Evolutionary conservation across 1,140 invertebrate species (phyloP).

Genomic region (Diabrotica undecimpunctata): DNA sequence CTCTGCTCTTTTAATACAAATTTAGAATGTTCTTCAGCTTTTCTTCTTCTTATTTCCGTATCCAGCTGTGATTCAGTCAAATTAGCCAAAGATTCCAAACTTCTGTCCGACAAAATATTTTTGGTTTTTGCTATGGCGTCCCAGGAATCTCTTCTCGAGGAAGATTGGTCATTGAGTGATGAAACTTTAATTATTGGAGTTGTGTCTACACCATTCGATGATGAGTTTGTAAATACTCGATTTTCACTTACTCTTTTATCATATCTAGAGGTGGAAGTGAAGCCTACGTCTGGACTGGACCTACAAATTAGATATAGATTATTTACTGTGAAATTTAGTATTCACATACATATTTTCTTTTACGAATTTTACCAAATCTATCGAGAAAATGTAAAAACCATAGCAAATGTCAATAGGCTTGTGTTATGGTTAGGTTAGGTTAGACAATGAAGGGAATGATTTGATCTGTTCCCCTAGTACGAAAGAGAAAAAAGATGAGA

Average conservation of each 20-base stretch:
- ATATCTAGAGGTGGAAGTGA: constrained; percentile 28
- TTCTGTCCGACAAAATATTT: constrained; percentile 65
- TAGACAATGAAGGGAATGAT: too few relatives aligned
- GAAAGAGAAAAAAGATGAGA: too few relatives aligned
- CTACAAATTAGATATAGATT: constrained; percentile 11
- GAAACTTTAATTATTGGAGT: constrained; percentile 67
- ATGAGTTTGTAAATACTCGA: constrained; percentile 34
- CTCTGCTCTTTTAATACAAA: constrained; percentile 28
- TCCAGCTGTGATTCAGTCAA: constrained; percentile 56
- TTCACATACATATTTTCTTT: not conserved
- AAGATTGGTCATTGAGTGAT: constrained; percentile 58
- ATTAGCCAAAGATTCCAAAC: constrained; percentile 64
- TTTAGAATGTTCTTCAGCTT: constrained; percentile 34
- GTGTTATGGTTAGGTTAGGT: too few relatives aligned
- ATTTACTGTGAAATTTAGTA: too few relatives aligned
- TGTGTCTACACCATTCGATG: constrained; percentile 54
- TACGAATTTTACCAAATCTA: not conserved
- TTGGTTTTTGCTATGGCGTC: constrained; percentile 76
- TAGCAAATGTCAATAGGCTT: too few relatives aligned
- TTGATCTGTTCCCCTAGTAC: too few relatives aligned
- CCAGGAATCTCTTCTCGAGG: constrained; percentile 69
- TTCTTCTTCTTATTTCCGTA: constrained; percentile 45
- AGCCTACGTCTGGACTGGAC: constrained; percentile 33
- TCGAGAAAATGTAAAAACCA: too few relatives aligned
- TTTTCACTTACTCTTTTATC: constrained; percentile 44